Conservation (phyloP, 2,888 invertebrate species). For the Heterodera filipjevi region DNA sequence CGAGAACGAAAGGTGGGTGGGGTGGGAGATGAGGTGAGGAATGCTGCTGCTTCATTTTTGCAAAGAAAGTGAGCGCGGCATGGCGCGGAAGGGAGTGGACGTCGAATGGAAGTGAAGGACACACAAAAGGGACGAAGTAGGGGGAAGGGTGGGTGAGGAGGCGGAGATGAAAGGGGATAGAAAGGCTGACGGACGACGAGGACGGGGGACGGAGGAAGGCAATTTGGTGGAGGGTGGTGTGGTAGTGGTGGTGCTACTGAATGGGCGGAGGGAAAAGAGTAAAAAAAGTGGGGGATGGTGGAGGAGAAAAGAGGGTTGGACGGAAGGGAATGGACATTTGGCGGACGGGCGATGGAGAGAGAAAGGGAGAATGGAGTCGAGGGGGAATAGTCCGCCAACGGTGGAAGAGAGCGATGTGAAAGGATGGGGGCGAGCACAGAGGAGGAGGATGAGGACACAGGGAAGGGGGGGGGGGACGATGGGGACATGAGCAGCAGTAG, state of each 20-base stretch:
- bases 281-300: background rate
- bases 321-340: background rate
- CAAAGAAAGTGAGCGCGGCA: background rate
- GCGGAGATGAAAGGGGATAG: background rate
- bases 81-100: background rate
- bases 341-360: background rate
- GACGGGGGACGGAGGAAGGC: background rate
- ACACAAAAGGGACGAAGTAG: background rate
- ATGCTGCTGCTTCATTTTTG: background rate
- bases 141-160: background rate
- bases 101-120: background rate
- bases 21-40: constrained; percentile 6
- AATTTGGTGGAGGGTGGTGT: background rate
- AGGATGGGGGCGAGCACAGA: constrained; percentile 31
- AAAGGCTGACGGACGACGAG: background rate
- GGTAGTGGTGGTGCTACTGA: background rate
- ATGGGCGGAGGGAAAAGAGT: background rate
- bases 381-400: background rate
- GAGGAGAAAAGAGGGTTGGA: background rate
- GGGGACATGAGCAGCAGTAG: background rate
- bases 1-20: background rate
- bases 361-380: background rate
- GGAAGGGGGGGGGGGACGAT: background rate
- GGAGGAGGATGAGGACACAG: constrained; percentile 16
- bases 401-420: background rate